Percentiles rank a stretch among this genome's conserved stretches.
Conservation (phyloP, 2,888 invertebrate species). For the Congeria kusceri region DNA sequence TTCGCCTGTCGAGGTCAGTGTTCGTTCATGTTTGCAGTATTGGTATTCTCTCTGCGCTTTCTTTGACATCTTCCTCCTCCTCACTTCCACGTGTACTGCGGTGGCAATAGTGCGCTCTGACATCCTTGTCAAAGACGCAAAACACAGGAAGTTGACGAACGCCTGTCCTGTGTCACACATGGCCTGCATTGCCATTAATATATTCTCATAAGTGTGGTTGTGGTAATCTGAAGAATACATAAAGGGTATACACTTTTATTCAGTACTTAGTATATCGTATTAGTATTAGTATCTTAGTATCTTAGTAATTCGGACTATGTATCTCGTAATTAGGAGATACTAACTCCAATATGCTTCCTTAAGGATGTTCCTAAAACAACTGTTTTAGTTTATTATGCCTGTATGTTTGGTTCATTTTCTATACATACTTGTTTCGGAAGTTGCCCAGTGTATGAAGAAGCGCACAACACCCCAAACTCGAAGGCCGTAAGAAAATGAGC, state of each 20-base stretch:
- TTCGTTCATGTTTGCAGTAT: too few relatives aligned
- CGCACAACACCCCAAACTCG: neutral
- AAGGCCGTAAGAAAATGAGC: neutral
- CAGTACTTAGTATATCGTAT: too few relatives aligned
- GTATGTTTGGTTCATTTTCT: too few relatives aligned
- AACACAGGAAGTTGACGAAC: constrained; percentile 2
- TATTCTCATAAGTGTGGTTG: neutral
- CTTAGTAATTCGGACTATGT: too few relatives aligned
- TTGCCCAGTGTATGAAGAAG: neutral
- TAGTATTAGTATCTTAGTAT: too few relatives aligned
- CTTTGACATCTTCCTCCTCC: neutral
- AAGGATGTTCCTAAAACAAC: too few relatives aligned
- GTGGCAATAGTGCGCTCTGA: neutral
- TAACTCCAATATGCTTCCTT: too few relatives aligned
- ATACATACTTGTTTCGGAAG: neutral
- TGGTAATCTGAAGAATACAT: neutral
- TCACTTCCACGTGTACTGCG: neutral
- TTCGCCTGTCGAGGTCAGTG: too few relatives aligned
- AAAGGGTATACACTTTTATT: neutral
- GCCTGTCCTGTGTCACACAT: constrained; percentile 1
- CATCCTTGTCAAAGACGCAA: neutral
- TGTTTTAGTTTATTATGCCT: too few relatives aligned
- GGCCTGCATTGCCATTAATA: neutral
- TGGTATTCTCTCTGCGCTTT: too few relatives aligned
- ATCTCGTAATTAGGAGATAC: too few relatives aligned